These are phyloP conservation scores for Sycophaga agraensis DNA, from an alignment of 1,140 invertebrate species.

Conservation along the genomic window DNA sequence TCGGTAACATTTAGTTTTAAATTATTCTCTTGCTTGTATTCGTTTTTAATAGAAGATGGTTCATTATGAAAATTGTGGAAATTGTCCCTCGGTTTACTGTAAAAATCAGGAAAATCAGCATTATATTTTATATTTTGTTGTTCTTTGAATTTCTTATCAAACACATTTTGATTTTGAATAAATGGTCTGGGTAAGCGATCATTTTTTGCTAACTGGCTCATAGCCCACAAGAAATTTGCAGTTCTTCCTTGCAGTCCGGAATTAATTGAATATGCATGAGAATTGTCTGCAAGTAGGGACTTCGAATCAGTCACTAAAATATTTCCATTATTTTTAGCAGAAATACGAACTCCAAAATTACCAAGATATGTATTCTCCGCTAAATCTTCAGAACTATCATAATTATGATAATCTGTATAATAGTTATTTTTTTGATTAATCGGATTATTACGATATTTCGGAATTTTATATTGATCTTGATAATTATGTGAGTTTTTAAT, in stretches of 20 bases:
- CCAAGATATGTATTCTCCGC: background rate
- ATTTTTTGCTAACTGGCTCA: slow-evolving; percentile 40
- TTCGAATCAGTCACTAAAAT: background rate
- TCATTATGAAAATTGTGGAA: background rate
- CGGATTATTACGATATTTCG: background rate
- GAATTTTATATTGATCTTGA: background rate
- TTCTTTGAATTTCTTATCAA: background rate
- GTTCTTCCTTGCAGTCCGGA: slow-evolving; percentile 1
- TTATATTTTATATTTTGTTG: background rate
- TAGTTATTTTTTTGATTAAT: background rate
- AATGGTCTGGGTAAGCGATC: slow-evolving; percentile 45
- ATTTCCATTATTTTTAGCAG: background rate
- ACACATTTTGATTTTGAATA: slow-evolving; percentile 6
- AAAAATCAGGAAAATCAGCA: background rate
- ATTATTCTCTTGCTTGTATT: too few relatives aligned
- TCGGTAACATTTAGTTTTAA: too few relatives aligned
- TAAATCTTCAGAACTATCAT: background rate
- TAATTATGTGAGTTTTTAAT: background rate
- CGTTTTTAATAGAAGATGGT: too few relatives aligned
- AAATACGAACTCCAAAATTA: background rate
- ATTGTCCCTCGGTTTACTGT: background rate
- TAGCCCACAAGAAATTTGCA: slow-evolving; percentile 28
- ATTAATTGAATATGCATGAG: slow-evolving; percentile 1
- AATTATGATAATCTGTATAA: slow-evolving; percentile 6
- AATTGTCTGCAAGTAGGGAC: too few relatives aligned